Percentiles rank a stretch among this genome's conserved stretches.
These are phyloP conservation scores for Anastatus disparis DNA, from an alignment of 1,140 invertebrate genomes.

Conservation along the genomic window DNA sequence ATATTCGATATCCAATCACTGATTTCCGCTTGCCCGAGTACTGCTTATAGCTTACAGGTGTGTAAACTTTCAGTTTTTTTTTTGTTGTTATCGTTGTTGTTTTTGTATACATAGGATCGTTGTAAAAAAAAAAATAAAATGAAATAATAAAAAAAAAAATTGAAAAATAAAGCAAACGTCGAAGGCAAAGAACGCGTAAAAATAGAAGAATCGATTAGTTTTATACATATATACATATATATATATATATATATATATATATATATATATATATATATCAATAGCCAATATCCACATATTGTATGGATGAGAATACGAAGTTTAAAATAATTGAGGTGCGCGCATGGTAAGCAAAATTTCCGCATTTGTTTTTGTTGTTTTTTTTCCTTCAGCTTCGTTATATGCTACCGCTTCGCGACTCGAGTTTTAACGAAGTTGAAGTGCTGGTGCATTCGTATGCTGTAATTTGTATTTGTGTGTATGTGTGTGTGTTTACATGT, in stretches of 20 bases:
- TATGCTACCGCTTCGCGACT: neutral
- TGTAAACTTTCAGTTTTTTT: neutral
- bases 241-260: no score
- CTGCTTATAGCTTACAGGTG: no score
- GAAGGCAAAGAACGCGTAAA: neutral
- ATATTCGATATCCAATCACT: slow-evolving; percentile 34
- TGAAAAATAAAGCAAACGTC: neutral
- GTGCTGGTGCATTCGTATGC: no score
- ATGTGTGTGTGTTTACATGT: no score
- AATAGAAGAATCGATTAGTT: slow-evolving; percentile 8
- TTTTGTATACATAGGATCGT: no score
- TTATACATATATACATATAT: neutral
- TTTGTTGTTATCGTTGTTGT: neutral
- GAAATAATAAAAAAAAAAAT: neutral
- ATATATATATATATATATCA: no score
- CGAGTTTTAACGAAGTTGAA: neutral
- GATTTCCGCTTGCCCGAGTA: slow-evolving; percentile 20
- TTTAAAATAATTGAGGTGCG: slow-evolving; percentile 12
- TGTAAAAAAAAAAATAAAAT: slow-evolving; percentile 18
- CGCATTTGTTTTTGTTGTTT: neutral
- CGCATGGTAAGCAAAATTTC: slow-evolving; percentile 8
- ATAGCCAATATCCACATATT: slow-evolving; percentile 10
- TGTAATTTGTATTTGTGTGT: no score
- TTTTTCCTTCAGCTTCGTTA: no score
- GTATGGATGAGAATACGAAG: slow-evolving; percentile 2